phyloP scores from a whole-genome alignment of 1,140 invertebrate species.

The Maconellicoccus hirsutus region DNA sequence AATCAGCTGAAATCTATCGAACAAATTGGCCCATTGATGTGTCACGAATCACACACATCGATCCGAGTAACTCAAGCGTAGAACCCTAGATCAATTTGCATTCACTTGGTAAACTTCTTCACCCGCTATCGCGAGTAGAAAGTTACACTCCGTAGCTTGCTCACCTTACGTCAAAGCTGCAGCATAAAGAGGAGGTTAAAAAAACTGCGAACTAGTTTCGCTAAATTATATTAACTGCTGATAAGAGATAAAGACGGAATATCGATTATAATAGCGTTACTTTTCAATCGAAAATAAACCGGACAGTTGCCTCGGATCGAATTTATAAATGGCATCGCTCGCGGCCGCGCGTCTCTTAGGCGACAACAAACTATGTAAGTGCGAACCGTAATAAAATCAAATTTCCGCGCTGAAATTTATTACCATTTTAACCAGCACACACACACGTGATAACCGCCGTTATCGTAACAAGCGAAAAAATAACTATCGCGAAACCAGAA shows the following conservation, averaged over 20 bases:
- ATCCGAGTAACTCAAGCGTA: too few species aligned
- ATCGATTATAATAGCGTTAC: constrained; percentile 9
- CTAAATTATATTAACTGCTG: not conserved
- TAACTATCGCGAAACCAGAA: too few species aligned
- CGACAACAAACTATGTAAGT: not conserved
- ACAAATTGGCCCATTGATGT: too few species aligned
- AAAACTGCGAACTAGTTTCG: not conserved
- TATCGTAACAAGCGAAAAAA: too few species aligned
- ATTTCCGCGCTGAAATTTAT: not conserved
- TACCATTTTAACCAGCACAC: not conserved
- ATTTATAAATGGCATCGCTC: constrained; percentile 8
- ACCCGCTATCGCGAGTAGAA: too few species aligned
- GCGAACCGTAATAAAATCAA: not conserved
- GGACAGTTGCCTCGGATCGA: not conserved
- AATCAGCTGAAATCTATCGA: too few species aligned
- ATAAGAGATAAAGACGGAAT: not conserved
- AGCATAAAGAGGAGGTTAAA: not conserved
- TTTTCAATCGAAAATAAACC: not conserved
- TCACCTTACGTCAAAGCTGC: not conserved
- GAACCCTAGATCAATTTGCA: too few species aligned
- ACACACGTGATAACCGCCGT: not conserved
- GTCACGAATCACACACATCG: too few species aligned
- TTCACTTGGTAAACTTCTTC: too few species aligned
- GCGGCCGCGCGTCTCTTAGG: not conserved
- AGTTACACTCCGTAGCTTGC: not conserved